These are phyloP conservation scores for Dasypus novemcinctus DNA, from an alignment of 2,113 vertebrate species.

Conservation along the genomic window DNA sequence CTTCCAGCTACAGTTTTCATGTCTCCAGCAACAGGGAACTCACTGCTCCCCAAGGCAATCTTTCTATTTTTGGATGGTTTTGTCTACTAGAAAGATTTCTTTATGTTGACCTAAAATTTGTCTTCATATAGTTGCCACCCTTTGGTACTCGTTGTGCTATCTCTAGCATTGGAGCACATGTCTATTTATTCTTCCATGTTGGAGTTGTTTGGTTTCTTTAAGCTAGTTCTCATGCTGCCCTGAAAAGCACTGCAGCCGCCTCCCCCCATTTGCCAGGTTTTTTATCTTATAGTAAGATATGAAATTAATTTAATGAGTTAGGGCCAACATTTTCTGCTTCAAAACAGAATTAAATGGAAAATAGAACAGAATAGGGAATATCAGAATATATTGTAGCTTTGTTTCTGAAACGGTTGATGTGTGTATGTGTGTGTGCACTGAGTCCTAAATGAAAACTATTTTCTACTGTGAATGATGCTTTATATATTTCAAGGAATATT, in stretches of 20 bases:
- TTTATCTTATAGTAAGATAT: neutral
- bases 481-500: neutral
- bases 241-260: neutral
- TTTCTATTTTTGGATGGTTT: neutral
- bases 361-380: neutral
- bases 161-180: neutral
- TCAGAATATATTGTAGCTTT: neutral
- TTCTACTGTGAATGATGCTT: neutral
- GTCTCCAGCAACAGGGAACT: neutral
- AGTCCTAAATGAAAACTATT: neutral
- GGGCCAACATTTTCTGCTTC: neutral
- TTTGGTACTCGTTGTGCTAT: neutral
- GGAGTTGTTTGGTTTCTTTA: constrained; percentile 20
- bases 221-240: neutral
- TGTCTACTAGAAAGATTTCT: neutral
- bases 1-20: neutral
- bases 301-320: neutral
- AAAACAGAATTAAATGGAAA: neutral
- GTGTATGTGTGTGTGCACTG: neutral
- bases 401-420: neutral
- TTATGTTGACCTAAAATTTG: constrained; percentile 31
- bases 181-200: neutral
- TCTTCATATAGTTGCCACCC: neutral
- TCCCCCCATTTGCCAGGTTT: neutral
- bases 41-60: neutral